These are phyloP conservation scores for Tupaia tana DNA, from an alignment of 2,113 vertebrate species.

Conservation along the genomic window DNA sequence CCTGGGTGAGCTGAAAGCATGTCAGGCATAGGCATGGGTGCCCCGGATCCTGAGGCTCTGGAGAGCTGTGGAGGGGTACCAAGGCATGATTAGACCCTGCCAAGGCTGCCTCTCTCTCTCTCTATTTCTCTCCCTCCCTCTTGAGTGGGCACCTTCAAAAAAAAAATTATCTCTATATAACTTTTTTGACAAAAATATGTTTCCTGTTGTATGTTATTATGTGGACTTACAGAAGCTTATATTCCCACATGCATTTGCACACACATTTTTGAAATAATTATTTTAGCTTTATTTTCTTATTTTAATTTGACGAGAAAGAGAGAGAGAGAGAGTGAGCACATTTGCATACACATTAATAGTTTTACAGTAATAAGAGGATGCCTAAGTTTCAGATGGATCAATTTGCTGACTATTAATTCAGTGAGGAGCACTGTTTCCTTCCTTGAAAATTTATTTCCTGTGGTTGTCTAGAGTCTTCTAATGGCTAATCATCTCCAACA, in stretches of 20 bases:
- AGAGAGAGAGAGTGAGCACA: too few relatives aligned
- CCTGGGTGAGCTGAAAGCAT: too few relatives aligned
- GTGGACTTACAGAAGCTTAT: background rate
- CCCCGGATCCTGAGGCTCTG: too few relatives aligned
- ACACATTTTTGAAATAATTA: background rate
- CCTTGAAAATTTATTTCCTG: constrained; percentile 59
- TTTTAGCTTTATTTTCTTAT: too few relatives aligned
- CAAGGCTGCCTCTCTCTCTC: too few relatives aligned
- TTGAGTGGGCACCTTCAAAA: too few relatives aligned
- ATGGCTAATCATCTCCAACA: constrained; percentile 9
- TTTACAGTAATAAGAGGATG: constrained; percentile 46
- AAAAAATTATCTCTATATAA: background rate
- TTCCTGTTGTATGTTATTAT: background rate
- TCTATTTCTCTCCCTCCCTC: too few relatives aligned
- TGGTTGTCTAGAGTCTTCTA: background rate
- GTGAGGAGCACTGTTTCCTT: constrained; percentile 65
- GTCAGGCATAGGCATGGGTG: too few relatives aligned
- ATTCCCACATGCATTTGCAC: constrained; percentile 9
- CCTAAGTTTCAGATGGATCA: constrained; percentile 55
- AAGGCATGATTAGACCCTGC: too few relatives aligned
- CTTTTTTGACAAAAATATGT: background rate
- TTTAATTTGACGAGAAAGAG: too few relatives aligned
- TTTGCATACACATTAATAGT: constrained; percentile 47
- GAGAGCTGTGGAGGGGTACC: too few relatives aligned
- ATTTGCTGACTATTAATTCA: constrained; percentile 41